Evolutionary conservation across 2,888 invertebrate genomes (phyloP).

Genomic region (Dolomedes plantarius): DNA sequence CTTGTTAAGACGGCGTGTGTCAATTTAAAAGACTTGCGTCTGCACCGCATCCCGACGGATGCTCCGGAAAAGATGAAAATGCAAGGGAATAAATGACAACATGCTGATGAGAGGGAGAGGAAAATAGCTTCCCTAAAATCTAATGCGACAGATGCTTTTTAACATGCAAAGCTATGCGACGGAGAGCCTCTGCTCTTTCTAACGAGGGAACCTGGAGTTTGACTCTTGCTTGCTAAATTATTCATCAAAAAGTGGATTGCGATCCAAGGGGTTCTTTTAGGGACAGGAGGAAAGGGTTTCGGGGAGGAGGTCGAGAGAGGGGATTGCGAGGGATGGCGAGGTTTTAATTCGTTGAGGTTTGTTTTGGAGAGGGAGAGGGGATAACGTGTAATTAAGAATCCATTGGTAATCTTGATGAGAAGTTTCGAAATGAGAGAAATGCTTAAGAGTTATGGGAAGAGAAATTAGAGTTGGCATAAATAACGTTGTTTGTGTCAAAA

Average conservation of each 20-base stretch:
- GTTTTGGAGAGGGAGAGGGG: constrained; percentile 21
- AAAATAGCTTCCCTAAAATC: constrained; percentile 71
- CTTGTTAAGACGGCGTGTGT: constrained; percentile 71
- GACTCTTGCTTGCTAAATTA: constrained; percentile 50
- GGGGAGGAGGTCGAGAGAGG: background rate
- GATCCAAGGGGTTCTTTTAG: constrained; percentile 11
- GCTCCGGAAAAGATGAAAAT: constrained; percentile 52
- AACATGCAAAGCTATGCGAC: constrained; percentile 40
- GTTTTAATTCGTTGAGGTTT: constrained; percentile 60
- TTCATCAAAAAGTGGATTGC: constrained; percentile 67
- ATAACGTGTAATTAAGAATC: constrained; percentile 1
- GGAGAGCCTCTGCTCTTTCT: background rate
- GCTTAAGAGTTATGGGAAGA: background rate
- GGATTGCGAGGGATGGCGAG: background rate
- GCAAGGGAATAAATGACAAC: constrained; percentile 67
- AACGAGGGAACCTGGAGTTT: constrained; percentile 25
- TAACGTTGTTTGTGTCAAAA: background rate
- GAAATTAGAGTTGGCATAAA: background rate
- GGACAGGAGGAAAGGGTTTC: background rate
- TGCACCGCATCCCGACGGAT: constrained; percentile 51
- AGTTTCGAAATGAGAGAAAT: background rate
- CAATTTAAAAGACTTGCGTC: constrained; percentile 70
- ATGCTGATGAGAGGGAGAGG: constrained; percentile 64
- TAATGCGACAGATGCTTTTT: constrained; percentile 71
- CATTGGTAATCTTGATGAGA: constrained; percentile 3